These are phyloP conservation scores for Rugalucina vietnamica DNA, from an alignment of 2,888 invertebrate genomes.

Conservation along the genomic window DNA sequence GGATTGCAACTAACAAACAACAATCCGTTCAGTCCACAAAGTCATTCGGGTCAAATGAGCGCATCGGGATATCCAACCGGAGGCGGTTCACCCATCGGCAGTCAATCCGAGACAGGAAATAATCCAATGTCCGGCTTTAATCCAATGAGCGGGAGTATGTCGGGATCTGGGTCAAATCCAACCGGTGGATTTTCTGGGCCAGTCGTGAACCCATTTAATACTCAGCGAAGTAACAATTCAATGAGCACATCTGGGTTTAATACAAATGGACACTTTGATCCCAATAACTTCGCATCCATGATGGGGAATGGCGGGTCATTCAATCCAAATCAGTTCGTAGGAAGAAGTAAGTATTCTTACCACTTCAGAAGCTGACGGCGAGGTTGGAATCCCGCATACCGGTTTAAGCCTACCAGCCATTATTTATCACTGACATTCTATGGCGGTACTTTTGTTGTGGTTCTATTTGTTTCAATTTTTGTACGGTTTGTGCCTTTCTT, in stretches of 20 bases:
- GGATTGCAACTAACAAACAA: not conserved
- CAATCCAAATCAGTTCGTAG: conserved; percentile 33
- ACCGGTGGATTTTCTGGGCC: not conserved
- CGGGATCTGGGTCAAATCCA: not conserved
- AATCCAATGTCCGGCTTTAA: not conserved
- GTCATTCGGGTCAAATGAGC: conserved; percentile 34
- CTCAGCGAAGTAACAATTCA: not conserved
- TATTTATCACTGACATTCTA: too few relatives aligned
- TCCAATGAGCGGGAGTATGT: conserved; percentile 7
- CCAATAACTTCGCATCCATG: conserved; percentile 5
- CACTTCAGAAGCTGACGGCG: too few relatives aligned
- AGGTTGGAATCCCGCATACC: too few relatives aligned
- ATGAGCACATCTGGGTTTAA: conserved; percentile 35
- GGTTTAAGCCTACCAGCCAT: too few relatives aligned
- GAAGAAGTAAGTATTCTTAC: conserved; percentile 29
- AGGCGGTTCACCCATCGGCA: not conserved
- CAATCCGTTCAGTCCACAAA: conserved; percentile 29
- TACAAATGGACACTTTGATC: conserved; percentile 23
- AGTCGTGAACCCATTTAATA: not conserved
- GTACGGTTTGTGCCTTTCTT: too few relatives aligned
- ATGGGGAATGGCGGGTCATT: conserved; percentile 17
- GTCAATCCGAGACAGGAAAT: conserved; percentile 17
- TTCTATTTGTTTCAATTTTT: too few relatives aligned
- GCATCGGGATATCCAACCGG: conserved; percentile 25
- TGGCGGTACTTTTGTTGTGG: too few relatives aligned